phyloP scores from a whole-genome alignment of 1,140 invertebrate genomes.

The Aphaenogaster ashmeadi region DNA sequence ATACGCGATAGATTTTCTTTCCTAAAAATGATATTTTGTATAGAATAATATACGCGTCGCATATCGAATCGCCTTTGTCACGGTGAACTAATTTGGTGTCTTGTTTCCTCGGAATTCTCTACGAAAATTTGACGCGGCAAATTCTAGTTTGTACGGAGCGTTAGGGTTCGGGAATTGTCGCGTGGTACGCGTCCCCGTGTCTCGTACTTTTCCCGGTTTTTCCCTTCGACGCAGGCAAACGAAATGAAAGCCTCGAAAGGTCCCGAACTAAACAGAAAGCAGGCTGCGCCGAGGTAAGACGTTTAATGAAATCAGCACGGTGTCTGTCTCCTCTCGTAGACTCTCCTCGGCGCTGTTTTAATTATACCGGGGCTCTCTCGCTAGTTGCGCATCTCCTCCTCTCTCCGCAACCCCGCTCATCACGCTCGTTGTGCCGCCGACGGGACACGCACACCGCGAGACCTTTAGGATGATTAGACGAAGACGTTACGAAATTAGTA shows the following conservation, averaged over 20 bases:
- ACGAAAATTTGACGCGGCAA: constrained; percentile 8
- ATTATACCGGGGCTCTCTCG: constrained; percentile 81
- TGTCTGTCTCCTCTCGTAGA: constrained; percentile 76
- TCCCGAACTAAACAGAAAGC: constrained; percentile 80
- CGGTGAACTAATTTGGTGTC: background rate
- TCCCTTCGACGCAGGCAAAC: constrained; percentile 67
- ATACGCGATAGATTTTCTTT: background rate
- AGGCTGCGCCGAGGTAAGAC: constrained; percentile 82
- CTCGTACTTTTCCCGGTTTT: constrained; percentile 54
- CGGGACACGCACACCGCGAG: constrained; percentile 77
- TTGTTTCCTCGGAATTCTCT: background rate
- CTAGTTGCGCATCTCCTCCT: constrained; percentile 70
- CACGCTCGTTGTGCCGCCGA: constrained; percentile 65
- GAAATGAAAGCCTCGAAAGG: constrained; percentile 72
- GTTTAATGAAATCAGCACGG: constrained; percentile 86
- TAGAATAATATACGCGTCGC: background rate
- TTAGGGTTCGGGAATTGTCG: constrained; percentile 3
- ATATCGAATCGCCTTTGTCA: background rate
- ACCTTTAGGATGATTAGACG: constrained; percentile 85
- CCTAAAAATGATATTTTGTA: background rate
- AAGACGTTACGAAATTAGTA: constrained; percentile 84
- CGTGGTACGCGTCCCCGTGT: background rate
- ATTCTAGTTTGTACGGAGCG: background rate
- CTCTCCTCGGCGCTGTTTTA: constrained; percentile 82
- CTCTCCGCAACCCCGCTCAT: background rate